phyloP scores from a whole-genome alignment of 1,140 invertebrate species.

The Sarcophaga peregrina region DNA sequence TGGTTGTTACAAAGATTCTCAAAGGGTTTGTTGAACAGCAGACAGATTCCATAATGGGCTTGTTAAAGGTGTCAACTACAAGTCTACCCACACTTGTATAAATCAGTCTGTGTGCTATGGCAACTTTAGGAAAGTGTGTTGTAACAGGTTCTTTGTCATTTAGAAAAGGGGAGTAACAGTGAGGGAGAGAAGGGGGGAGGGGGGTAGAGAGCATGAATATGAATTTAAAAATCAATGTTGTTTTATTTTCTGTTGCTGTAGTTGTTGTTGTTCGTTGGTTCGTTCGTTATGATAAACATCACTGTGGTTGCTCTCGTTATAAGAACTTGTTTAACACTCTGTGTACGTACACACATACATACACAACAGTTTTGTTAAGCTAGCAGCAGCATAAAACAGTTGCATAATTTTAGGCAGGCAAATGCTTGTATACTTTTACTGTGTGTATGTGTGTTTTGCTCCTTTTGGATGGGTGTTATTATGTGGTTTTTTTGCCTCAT shows the following conservation, averaged over 20 bases:
- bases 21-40: background rate
- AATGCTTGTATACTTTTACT: background rate
- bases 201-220: background rate
- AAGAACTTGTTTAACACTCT: background rate
- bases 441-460: background rate
- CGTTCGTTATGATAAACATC: background rate
- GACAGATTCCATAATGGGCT: too few relatives aligned
- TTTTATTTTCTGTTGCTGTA: background rate
- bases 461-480: background rate
- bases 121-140: background rate
- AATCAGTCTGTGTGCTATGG: background rate
- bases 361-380: too few relatives aligned
- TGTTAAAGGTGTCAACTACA: background rate
- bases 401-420: background rate
- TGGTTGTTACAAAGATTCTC: background rate
- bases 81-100: background rate
- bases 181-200: too few relatives aligned
- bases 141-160: background rate
- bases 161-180: background rate
- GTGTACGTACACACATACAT: too few relatives aligned
- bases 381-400: background rate
- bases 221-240: background rate
- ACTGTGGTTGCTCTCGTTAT: conserved; percentile 37
- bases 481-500: background rate
- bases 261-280: too few relatives aligned